phyloP scores from a whole-genome alignment of 2,888 invertebrate species.

The Globia sparganii region DNA sequence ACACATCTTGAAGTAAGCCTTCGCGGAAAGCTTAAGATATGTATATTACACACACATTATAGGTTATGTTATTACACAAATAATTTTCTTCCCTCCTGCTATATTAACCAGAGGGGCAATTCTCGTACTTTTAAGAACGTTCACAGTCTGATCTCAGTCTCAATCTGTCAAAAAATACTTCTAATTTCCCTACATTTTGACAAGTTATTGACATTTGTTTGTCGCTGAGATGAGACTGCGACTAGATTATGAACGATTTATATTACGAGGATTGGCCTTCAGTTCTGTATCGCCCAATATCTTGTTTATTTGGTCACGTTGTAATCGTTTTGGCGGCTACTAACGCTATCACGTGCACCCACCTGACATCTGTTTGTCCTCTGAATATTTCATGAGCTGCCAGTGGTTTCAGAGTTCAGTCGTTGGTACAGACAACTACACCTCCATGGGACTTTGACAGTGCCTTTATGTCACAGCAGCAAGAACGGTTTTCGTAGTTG shows the following conservation, averaged over 20 bases:
- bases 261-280: too few species aligned
- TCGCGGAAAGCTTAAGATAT: neutral
- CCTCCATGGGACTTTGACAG: neutral
- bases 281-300: conserved; percentile 29
- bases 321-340: conserved; percentile 52
- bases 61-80: conserved; percentile 20
- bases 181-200: too few species aligned
- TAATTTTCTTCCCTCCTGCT: conserved; percentile 14
- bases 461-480: neutral
- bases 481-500: neutral
- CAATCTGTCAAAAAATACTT: too few species aligned
- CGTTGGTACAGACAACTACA: conserved; percentile 21
- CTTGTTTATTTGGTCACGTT: conserved; percentile 54
- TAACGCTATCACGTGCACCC: conserved; percentile 46
- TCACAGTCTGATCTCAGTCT: too few species aligned
- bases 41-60: too few species aligned
- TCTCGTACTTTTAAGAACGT: too few species aligned
- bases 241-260: too few species aligned
- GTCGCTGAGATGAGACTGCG: too few species aligned
- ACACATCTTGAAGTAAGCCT: neutral
- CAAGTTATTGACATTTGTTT: too few species aligned
- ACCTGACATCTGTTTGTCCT: conserved; percentile 65
- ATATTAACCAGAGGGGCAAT: too few species aligned
- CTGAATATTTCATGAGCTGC: conserved; percentile 72
- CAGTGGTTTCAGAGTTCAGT: conserved; percentile 45